Percentiles rank a stretch among this genome's conserved stretches.
Conservation (phyloP, 2,888 invertebrate genomes). For the Villa cingulata region DNA sequence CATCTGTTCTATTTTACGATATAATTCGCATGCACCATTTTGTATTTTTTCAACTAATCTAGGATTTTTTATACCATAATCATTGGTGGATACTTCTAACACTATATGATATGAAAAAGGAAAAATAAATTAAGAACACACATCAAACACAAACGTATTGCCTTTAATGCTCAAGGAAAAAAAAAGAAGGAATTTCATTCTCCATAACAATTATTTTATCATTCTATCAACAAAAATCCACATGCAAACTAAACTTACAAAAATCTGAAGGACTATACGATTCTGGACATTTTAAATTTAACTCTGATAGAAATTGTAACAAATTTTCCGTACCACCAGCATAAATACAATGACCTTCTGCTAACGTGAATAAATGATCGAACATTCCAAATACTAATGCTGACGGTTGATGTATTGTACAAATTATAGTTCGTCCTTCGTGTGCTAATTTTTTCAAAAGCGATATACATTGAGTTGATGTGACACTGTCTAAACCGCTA, state of each 20-base stretch:
- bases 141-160: no score
- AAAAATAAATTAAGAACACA: no score
- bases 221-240: no score
- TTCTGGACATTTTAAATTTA: constrained; percentile 64
- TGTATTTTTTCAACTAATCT: constrained; percentile 45
- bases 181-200: background rate
- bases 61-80: constrained; percentile 49
- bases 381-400: constrained; percentile 76
- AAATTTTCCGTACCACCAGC: constrained; percentile 64
- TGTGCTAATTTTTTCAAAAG: constrained; percentile 66
- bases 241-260: constrained; percentile 43
- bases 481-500: constrained; percentile 68
- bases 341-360: constrained; percentile 65
- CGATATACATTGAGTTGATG: constrained; percentile 68
- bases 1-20: constrained; percentile 37
- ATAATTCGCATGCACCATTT: constrained; percentile 46
- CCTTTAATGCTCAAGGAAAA: no score
- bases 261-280: constrained; percentile 88
- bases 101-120: constrained; percentile 43
- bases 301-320: constrained; percentile 58
- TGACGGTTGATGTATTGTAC: constrained; percentile 86
- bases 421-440: constrained; percentile 75
- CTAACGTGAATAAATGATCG: constrained; percentile 74
- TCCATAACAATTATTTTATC: constrained; percentile 1
- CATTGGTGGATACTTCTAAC: constrained; percentile 68